Conservation (phyloP, 2,888 invertebrate genomes). For the Polietes domitor region DNA sequence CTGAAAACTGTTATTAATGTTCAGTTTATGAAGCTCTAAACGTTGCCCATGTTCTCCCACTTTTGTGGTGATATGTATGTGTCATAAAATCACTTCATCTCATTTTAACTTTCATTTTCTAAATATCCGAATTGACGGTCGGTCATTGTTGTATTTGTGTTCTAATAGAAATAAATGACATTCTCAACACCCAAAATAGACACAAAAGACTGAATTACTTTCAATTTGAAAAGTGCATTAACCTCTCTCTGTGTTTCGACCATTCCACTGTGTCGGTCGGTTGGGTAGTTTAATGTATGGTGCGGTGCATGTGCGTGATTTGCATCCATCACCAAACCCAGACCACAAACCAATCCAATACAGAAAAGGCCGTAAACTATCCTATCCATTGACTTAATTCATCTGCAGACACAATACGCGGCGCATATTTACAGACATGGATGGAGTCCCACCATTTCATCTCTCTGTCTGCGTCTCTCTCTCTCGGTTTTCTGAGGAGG, state of each 20-base stretch:
- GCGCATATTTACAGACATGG: neutral
- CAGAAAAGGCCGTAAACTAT: neutral
- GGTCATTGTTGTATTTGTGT: neutral
- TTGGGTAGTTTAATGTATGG: neutral
- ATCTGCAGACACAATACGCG: constrained; percentile 31
- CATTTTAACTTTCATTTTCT: neutral
- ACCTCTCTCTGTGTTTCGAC: no score
- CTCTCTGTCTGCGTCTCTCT: neutral
- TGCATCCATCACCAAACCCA: constrained; percentile 54
- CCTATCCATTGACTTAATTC: constrained; percentile 30
- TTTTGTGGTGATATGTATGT: no score
- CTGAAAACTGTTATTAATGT: no score
- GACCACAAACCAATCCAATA: neutral
- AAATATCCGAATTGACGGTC: neutral
- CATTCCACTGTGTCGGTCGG: neutral
- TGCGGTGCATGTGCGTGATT: constrained; percentile 47
- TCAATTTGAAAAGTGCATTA: constrained; percentile 7
- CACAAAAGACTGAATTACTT: neutral
- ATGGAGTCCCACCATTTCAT: neutral
- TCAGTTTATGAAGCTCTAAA: no score
- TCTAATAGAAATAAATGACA: constrained; percentile 31
- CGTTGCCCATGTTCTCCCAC: no score
- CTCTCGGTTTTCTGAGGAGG: neutral
- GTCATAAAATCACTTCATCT: constrained; percentile 9
- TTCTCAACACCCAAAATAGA: neutral